Evolutionary conservation across 2,797 vertebrate species (phyloP).

Genomic region (Enteromius thamalakanensis): DNA sequence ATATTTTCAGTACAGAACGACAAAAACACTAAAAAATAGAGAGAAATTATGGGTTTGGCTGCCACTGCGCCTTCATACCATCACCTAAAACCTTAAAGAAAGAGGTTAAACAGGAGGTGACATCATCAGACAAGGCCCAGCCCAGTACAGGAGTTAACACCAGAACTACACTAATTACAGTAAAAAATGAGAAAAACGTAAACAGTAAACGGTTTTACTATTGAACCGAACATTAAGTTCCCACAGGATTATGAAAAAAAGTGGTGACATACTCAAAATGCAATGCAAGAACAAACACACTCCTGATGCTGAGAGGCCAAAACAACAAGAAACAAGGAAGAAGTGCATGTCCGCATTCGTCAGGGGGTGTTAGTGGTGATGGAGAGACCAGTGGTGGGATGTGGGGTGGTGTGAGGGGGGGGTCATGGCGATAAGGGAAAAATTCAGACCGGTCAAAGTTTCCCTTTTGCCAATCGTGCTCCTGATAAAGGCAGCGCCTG

Average conservation of each 20-base stretch:
- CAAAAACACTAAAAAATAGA: background rate
- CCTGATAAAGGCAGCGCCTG: constrained; percentile 93
- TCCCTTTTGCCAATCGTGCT: constrained; percentile 90
- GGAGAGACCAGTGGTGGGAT: constrained; percentile 71
- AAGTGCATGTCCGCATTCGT: constrained; percentile 44
- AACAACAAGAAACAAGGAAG: constrained; percentile 41
- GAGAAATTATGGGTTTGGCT: background rate
- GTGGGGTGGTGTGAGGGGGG: constrained; percentile 64
- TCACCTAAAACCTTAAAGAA: background rate
- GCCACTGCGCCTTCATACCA: background rate
- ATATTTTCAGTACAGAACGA: constrained; percentile 16
- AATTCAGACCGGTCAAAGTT: constrained; percentile 90
- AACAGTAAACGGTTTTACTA: constrained; percentile 52
- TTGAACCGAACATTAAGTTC: constrained; percentile 46
- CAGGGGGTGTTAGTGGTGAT: constrained; percentile 70
- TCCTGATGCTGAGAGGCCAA: constrained; percentile 61
- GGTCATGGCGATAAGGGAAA: constrained; percentile 85
- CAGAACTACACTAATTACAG: constrained; percentile 43
- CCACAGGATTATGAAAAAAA: constrained; percentile 52
- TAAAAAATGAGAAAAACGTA: constrained; percentile 60
- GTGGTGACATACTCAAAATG: constrained; percentile 57
- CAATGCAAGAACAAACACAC: constrained; percentile 58
- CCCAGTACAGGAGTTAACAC: background rate
- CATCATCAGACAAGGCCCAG: constrained; percentile 20
- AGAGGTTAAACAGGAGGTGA: constrained; percentile 30